Evolutionary conservation across 2,113 vertebrate species (phyloP), one percentile per base, ranked within the genome.

Genomic region (Sander lucioperca): DNA sequence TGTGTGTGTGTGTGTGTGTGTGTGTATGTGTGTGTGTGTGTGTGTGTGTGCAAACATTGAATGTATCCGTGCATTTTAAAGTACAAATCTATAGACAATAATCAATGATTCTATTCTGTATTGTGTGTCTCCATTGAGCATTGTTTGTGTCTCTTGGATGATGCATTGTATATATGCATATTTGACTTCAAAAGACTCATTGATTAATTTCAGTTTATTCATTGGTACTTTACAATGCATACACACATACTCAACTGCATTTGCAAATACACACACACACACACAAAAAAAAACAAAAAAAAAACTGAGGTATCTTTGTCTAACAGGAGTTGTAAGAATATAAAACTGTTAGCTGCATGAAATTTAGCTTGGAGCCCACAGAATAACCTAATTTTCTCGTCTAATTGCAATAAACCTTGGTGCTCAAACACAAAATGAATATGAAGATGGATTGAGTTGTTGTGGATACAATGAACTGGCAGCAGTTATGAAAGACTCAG

Each of bases 161-260:
- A 86, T 67, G 71, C 23, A 61, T 74, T 84, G 80, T 1, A 25
- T 25, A 79, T 84, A 67, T 9, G 72, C 69, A 51, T 82, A 82
- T 83, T 64, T n/a, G 30, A n/a, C 61, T 76, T 82, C 45, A 84
- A 30, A 12, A 57, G 43, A 59, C 14, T n/a, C 57, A 76, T 84
- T 3, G 48, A 78, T 86, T 79, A 21, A 71, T 1, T 2, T 74
- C 21, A 14, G 18, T 61, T 13, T 61, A 77, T 77, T 53, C 80
- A 77, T 75, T 77, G 39, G 25, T 19, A 21, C 27, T 54, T 51
- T 39, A 68, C 70, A 61, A 63, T 62, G 68, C 18, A 48, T 6
- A 45, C 30, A 64, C n/a, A 54, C 58, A 14, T 8, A 45, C 63
- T 6, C 23, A 19, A 2, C 18, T 36, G 25, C 51, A 65, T 47